A percentile compares a stretch with the other conserved stretches of the same genome.
Evolutionary conservation across 1,140 invertebrate species (phyloP).

Genomic region (Hydropsyche tenuis): DNA sequence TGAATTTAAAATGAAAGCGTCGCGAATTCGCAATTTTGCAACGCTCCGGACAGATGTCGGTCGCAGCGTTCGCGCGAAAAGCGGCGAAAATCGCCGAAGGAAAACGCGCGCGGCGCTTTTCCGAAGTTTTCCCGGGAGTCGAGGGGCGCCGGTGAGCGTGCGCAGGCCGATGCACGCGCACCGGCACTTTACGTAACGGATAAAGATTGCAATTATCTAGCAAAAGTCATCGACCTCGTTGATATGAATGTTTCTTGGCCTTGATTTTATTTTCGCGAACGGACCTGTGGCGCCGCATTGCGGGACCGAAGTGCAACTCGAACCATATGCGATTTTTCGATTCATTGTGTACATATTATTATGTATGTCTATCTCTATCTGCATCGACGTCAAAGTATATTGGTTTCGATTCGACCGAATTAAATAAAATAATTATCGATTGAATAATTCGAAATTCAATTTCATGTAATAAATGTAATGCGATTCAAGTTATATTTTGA

Average conservation of each 20-base stretch:
- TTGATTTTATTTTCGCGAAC: constrained; percentile 35
- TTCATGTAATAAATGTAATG: too few species aligned
- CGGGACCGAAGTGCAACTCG: not conserved
- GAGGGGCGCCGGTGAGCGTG: not conserved
- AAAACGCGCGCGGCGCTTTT: too few species aligned
- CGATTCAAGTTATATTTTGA: too few species aligned
- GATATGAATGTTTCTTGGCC: constrained; percentile 36
- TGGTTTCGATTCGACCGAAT: too few species aligned
- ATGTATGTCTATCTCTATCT: too few species aligned
- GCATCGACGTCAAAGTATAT: too few species aligned
- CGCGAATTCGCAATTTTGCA: not conserved
- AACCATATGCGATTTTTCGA: too few species aligned
- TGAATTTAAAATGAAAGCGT: not conserved
- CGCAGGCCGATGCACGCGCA: constrained; percentile 17
- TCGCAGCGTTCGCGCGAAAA: not conserved
- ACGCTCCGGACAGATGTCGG: not conserved
- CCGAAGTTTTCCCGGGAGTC: not conserved
- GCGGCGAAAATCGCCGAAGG: not conserved
- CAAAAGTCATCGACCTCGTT: constrained; percentile 32
- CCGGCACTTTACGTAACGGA: constrained; percentile 20
- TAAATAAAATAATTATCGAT: too few species aligned
- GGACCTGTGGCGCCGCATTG: not conserved
- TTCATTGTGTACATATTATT: too few species aligned
- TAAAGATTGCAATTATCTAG: constrained; percentile 35
- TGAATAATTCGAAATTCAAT: too few species aligned